These are phyloP conservation scores for Gambusia holbrooki DNA, from an alignment of 2,113 vertebrate genomes.

Conservation along the genomic window DNA sequence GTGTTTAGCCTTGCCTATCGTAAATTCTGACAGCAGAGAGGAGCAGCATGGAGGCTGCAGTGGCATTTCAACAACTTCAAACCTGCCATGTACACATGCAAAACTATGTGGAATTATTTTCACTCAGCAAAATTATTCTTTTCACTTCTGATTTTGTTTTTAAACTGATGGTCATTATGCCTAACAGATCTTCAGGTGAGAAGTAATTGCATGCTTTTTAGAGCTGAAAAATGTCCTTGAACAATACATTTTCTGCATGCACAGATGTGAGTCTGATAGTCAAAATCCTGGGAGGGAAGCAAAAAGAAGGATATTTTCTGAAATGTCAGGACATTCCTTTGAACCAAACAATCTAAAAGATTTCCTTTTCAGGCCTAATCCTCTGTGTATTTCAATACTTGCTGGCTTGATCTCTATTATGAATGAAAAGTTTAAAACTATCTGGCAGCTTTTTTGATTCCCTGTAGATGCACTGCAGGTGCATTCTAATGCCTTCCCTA, in stretches of 20 bases:
- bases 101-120: neutral
- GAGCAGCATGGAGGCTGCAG: slow-evolving; percentile 7
- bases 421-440: slow-evolving; percentile 46
- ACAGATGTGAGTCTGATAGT: slow-evolving; percentile 34
- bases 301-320: slow-evolving; percentile 20
- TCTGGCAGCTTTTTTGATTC: slow-evolving; percentile 38
- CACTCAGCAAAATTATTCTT: neutral
- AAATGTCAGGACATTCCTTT: slow-evolving; percentile 47
- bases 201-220: neutral
- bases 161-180: neutral
- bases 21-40: slow-evolving; percentile 11
- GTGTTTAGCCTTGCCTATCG: slow-evolving; percentile 46
- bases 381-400: slow-evolving; percentile 24
- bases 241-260: slow-evolving; percentile 27
- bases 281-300: slow-evolving; percentile 7
- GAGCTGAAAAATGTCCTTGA: slow-evolving; percentile 10
- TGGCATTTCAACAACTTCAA: slow-evolving; percentile 10
- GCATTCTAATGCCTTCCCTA: slow-evolving; percentile 42
- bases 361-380: slow-evolving; percentile 34
- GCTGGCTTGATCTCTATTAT: slow-evolving; percentile 42
- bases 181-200: neutral
- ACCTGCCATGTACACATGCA: neutral
- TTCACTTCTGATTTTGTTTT: neutral
- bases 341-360: slow-evolving; percentile 47
- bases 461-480: slow-evolving; percentile 44